These are phyloP conservation scores for Eupithecia centaureata DNA, from an alignment of 2,888 invertebrate genomes.

Conservation along the genomic window DNA sequence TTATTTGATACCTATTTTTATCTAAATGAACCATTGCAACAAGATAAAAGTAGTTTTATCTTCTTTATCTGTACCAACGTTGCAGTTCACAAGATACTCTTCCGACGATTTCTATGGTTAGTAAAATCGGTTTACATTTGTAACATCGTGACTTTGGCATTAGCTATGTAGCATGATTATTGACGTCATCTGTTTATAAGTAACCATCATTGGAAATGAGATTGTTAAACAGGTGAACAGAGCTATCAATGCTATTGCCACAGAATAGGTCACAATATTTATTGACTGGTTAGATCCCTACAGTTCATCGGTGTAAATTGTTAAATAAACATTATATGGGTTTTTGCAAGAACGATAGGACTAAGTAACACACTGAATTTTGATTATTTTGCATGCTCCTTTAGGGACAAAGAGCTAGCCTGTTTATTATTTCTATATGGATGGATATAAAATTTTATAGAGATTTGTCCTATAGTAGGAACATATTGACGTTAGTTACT, in stretches of 20 bases:
- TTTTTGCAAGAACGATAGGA: not conserved
- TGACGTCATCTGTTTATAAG: slow-evolving; percentile 18
- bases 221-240: not conserved
- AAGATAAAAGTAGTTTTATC: not conserved
- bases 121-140: no score
- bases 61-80: not conserved
- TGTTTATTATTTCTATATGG: no score
- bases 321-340: not conserved
- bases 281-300: slow-evolving; percentile 15
- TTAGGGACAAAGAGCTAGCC: not conserved
- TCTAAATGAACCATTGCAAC: not conserved
- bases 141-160: not conserved
- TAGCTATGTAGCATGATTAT: not conserved
- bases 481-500: no score
- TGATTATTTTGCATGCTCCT: not conserved
- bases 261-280: not conserved
- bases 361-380: not conserved
- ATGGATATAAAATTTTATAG: no score
- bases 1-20: not conserved
- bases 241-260: not conserved
- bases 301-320: not conserved
- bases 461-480: no score
- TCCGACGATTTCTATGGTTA: not conserved
- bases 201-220: not conserved
- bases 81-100: not conserved